phyloP scores from a whole-genome alignment of 2,888 invertebrate genomes.

The Thelaira solivaga region DNA sequence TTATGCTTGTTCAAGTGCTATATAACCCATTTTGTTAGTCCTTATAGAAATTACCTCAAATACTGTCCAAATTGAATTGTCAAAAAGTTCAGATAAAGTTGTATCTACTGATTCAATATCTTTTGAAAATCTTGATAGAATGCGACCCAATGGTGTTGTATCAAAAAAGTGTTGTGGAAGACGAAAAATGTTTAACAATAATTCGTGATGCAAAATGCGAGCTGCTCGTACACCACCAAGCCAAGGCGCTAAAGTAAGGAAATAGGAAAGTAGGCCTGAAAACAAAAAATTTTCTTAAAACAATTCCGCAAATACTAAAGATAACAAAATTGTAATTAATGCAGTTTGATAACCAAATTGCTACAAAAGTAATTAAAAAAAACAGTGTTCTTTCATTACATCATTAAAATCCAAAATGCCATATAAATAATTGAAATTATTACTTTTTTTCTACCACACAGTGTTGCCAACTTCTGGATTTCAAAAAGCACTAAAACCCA shows the following conservation, averaged over 20 bases:
- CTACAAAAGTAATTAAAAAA: conserved; percentile 21
- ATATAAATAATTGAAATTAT: too few relatives aligned
- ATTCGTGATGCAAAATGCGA: conserved; percentile 72
- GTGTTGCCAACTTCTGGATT: too few relatives aligned
- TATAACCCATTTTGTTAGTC: too few relatives aligned
- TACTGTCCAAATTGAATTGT: conserved; percentile 79
- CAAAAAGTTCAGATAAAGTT: conserved; percentile 76
- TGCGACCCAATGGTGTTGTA: conserved; percentile 81
- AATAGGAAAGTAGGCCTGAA: conserved; percentile 83
- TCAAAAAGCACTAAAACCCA: too few relatives aligned
- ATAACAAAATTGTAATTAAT: neutral
- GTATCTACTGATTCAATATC: conserved; percentile 77
- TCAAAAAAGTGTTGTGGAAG: conserved; percentile 81
- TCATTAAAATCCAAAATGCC: too few relatives aligned
- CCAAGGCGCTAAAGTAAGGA: conserved; percentile 83
- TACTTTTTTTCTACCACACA: too few relatives aligned
- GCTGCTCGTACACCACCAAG: conserved; percentile 78
- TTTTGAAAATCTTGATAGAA: conserved; percentile 79
- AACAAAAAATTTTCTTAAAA: conserved; percentile 55
- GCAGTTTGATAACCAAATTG: conserved; percentile 30
- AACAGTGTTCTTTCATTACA: too few relatives aligned
- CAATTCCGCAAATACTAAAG: neutral
- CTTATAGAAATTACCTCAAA: conserved; percentile 78
- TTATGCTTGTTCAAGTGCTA: too few relatives aligned
- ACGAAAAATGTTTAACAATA: conserved; percentile 78